A percentile compares a stretch with the other conserved stretches of the same genome.
These are phyloP conservation scores for Drosophila rellima DNA, from an alignment of 2,888 invertebrate species.

Conservation along the genomic window DNA sequence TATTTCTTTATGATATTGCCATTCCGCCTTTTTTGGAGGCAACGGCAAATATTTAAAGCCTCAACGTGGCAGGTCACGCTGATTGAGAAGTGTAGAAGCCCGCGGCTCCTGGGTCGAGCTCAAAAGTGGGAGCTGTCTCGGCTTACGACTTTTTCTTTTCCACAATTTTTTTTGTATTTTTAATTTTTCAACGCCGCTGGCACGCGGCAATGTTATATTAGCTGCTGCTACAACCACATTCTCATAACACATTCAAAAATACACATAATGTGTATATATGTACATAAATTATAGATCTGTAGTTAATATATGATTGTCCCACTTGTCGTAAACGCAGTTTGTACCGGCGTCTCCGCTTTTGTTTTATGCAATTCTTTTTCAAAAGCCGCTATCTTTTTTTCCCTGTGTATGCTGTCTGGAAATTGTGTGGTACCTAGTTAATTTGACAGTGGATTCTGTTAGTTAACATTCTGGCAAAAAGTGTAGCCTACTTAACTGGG, in stretches of 20 bases:
- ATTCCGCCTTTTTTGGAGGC: constrained; percentile 36
- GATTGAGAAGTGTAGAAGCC: constrained; percentile 37
- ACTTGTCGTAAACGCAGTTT: constrained; percentile 60
- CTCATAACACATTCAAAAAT: too few relatives aligned
- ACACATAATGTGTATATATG: constrained; percentile 19
- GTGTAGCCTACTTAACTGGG: constrained; percentile 61
- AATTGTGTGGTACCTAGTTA: constrained; percentile 24
- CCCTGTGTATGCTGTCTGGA: constrained; percentile 15
- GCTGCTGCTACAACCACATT: constrained; percentile 33
- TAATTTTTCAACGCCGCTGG: constrained; percentile 31
- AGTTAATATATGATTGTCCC: constrained; percentile 50
- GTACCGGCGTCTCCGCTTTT: constrained; percentile 32
- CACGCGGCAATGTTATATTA: constrained; percentile 70
- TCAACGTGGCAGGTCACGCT: constrained; percentile 68
- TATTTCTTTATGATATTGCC: constrained; percentile 3
- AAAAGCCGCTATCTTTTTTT: constrained; percentile 28
- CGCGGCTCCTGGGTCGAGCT: constrained; percentile 33
- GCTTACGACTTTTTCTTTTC: constrained; percentile 32
- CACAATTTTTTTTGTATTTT: constrained; percentile 32
- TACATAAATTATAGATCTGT: constrained; percentile 1
- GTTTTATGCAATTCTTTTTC: constrained; percentile 43
- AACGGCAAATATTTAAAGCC: constrained; percentile 52
- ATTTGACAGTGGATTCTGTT: constrained; percentile 47
- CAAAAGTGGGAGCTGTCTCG: constrained; percentile 28
- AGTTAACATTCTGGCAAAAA: constrained; percentile 34